Percentiles rank a stretch among this genome's conserved stretches.
These are phyloP conservation scores for Dusona sp. DNA, from an alignment of 2,888 invertebrate genomes.

Conservation along the genomic window DNA sequence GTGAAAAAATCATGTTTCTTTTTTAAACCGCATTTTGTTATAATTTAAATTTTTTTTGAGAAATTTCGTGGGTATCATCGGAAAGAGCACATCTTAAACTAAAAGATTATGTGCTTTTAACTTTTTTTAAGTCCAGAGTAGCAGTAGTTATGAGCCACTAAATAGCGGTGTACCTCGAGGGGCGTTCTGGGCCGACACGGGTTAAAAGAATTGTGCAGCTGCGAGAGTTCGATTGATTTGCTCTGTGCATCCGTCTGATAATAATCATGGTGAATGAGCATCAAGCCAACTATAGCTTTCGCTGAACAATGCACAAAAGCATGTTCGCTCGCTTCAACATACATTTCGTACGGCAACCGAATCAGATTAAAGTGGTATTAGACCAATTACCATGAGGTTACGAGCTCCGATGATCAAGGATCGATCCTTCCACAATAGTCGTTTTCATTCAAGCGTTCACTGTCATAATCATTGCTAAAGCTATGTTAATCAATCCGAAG, in stretches of 20 bases:
- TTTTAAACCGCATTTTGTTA: too few relatives aligned
- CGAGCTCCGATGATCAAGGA: constrained; percentile 35
- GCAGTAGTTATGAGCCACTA: too few relatives aligned
- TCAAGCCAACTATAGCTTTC: constrained; percentile 23
- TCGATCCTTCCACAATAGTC: constrained; percentile 46
- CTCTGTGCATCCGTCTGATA: constrained; percentile 1
- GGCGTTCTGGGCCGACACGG: too few relatives aligned
- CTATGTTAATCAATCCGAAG: constrained; percentile 6
- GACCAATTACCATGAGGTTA: constrained; percentile 47
- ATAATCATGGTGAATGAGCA: constrained; percentile 40
- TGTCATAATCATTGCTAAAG: constrained; percentile 24
- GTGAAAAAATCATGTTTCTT: too few relatives aligned
- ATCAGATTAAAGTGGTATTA: constrained; percentile 62
- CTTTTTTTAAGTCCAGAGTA: too few relatives aligned
- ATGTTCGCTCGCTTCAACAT: constrained; percentile 37
- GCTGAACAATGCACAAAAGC: constrained; percentile 9
- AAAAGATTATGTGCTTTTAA: too few relatives aligned
- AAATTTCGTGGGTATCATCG: too few relatives aligned
- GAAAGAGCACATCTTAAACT: too few relatives aligned
- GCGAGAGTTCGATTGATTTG: constrained; percentile 19
- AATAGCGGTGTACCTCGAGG: too few relatives aligned
- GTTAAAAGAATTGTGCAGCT: neutral
- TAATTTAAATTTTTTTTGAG: too few relatives aligned
- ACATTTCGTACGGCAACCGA: constrained; percentile 31
- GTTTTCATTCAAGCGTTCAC: constrained; percentile 23